Evolutionary conservation across 2,888 invertebrate species (phyloP).

Genomic region (Tyria jacobaeae): DNA sequence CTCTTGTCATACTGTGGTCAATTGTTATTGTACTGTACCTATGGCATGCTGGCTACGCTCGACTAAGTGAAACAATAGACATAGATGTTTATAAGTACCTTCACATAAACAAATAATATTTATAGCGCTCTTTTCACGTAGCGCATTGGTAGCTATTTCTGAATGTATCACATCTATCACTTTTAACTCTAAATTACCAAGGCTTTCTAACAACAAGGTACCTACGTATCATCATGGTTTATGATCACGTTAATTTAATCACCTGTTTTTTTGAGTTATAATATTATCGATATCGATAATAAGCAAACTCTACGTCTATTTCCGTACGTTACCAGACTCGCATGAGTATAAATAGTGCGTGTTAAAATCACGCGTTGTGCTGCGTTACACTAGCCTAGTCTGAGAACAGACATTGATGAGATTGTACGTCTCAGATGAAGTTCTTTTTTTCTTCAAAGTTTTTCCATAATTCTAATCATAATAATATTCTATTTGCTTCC

Average conservation of each 20-base stretch:
- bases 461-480: conserved; percentile 19
- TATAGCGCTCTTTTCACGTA: conserved; percentile 23
- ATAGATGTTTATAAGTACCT: background rate
- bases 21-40: conserved; percentile 5
- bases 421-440: conserved; percentile 35
- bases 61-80: background rate
- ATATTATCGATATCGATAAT: conserved; percentile 51
- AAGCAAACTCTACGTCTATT: conserved; percentile 53
- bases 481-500: background rate
- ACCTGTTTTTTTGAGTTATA: conserved; percentile 8
- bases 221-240: background rate
- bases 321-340: conserved; percentile 57
- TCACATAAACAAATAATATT: conserved; percentile 8
- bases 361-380: conserved; percentile 64
- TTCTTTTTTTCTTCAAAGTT: conserved; percentile 25
- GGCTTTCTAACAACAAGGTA: conserved; percentile 4
- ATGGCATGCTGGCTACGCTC: conserved; percentile 10
- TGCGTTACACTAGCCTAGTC: conserved; percentile 57
- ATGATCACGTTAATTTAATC: conserved; percentile 11
- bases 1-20: background rate
- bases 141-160: conserved; percentile 4
- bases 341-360: conserved; percentile 71
- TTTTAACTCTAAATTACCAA: conserved; percentile 33
- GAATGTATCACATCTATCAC: background rate
- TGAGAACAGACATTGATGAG: conserved; percentile 36